A percentile compares a stretch with the other conserved stretches of the same genome.
Conservation (phyloP, 2,888 invertebrate species). For the Punctoribates punctum region DNA sequence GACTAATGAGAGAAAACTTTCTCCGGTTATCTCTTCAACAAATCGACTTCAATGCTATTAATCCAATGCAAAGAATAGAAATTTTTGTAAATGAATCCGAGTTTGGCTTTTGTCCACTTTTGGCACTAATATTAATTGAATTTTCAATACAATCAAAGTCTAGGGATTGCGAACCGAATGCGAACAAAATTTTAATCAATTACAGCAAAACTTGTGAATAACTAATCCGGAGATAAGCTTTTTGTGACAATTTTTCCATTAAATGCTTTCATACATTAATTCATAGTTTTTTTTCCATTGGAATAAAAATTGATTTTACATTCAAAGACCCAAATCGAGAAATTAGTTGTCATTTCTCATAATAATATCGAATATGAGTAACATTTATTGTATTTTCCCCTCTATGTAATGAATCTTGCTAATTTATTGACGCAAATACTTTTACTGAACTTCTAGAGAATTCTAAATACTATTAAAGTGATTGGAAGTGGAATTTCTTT, state of each 20-base stretch:
- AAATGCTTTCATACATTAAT: neutral
- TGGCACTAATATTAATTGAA: neutral
- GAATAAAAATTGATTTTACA: neutral
- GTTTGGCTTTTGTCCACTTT: slow-evolving; percentile 20
- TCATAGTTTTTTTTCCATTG: neutral
- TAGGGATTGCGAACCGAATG: neutral
- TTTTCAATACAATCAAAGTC: neutral
- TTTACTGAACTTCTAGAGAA: too few species aligned
- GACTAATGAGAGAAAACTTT: neutral
- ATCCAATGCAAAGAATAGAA: slow-evolving; percentile 7
- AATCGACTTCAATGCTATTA: neutral
- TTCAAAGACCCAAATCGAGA: neutral
- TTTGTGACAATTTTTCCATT: neutral
- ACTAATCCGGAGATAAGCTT: neutral
- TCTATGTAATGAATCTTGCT: too few species aligned
- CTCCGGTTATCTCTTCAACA: neutral
- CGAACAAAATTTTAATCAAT: slow-evolving; percentile 20
- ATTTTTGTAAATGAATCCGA: neutral
- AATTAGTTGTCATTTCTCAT: neutral
- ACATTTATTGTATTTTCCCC: neutral
- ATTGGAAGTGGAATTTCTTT: neutral
- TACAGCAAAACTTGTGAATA: neutral
- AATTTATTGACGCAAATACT: too few species aligned
- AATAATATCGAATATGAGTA: neutral
- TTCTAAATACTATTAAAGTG: neutral